Evolutionary conservation across 2,113 vertebrate genomes (phyloP).

Genomic region (Triplophysa siluroides): DNA sequence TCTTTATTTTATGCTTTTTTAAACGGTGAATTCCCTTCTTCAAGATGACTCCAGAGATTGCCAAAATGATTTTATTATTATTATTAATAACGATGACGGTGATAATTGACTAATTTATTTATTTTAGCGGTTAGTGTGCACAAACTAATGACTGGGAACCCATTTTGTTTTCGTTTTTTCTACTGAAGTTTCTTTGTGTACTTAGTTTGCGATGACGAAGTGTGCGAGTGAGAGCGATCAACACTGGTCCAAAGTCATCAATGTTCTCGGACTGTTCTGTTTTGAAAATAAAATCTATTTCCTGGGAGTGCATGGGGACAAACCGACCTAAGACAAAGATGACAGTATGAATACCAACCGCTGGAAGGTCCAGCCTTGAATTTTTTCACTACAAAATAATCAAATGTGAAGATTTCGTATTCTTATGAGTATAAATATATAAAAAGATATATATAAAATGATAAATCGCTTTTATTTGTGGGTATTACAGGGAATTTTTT

Average conservation of each 20-base stretch:
- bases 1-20: slow-evolving; percentile 72
- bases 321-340: slow-evolving; percentile 38
- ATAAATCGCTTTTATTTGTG: slow-evolving; percentile 87
- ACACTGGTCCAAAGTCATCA: slow-evolving; percentile 89
- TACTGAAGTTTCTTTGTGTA: slow-evolving; percentile 47
- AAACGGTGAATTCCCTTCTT: slow-evolving; percentile 91
- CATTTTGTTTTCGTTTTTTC: slow-evolving; percentile 33
- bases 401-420: slow-evolving; percentile 83
- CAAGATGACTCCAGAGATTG: slow-evolving; percentile 89
- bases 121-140: slow-evolving; percentile 53
- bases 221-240: slow-evolving; percentile 62
- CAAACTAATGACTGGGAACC: slow-evolving; percentile 51
- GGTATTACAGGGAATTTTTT: slow-evolving; percentile 78
- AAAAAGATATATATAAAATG: slow-evolving; percentile 64
- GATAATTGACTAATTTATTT: slow-evolving; percentile 49
- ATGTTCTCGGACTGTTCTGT: slow-evolving; percentile 82
- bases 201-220: slow-evolving; percentile 62
- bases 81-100: slow-evolving; percentile 40
- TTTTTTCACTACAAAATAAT: slow-evolving; percentile 84
- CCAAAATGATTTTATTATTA: slow-evolving; percentile 91
- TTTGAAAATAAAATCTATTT: slow-evolving; percentile 71
- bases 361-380: slow-evolving; percentile 79
- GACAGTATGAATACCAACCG: slow-evolving; percentile 72
- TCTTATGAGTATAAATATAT: slow-evolving; percentile 67
- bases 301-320: slow-evolving; percentile 94